These are phyloP conservation scores for Malaclemys terrapin DNA, from an alignment of 2,113 vertebrate genomes.

Conservation along the genomic window DNA sequence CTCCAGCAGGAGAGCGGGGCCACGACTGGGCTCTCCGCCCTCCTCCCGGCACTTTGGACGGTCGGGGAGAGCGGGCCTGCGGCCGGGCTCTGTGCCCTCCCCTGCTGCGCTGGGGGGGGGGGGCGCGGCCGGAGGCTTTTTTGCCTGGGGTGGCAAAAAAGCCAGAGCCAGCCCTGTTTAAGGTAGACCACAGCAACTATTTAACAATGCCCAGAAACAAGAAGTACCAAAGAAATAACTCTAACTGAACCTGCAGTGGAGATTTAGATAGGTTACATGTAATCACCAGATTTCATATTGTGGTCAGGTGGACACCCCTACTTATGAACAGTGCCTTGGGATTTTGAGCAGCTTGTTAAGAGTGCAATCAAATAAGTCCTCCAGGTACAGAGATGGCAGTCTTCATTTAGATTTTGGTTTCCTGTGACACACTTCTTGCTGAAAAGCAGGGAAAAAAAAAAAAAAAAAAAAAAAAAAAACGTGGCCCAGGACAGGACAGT, in stretches of 20 bases:
- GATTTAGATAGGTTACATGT: neutral
- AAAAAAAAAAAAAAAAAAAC: neutral
- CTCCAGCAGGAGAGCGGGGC: too few relatives aligned
- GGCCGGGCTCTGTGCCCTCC: too few relatives aligned
- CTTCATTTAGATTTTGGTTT: neutral
- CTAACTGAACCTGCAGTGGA: neutral
- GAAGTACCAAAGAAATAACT: neutral
- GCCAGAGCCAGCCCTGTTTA: neutral
- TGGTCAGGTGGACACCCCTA: neutral
- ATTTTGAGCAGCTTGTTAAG: neutral
- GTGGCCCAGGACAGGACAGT: neutral
- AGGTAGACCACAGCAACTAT: neutral
- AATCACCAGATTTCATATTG: neutral
- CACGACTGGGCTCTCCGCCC: too few relatives aligned
- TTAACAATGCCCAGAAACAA: neutral
- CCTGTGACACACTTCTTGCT: neutral
- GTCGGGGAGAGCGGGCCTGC: too few relatives aligned
- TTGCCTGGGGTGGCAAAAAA: too few relatives aligned
- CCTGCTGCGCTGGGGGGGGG: too few relatives aligned
- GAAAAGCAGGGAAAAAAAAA: neutral
- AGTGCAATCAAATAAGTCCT: neutral
- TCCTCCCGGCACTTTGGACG: too few relatives aligned
- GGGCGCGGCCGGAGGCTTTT: too few relatives aligned
- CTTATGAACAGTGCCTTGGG: neutral
- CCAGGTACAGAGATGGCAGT: neutral